Base-by-base conservation (phyloP, 2,113 vertebrate species). In the Mus spicilegus region DNA sequence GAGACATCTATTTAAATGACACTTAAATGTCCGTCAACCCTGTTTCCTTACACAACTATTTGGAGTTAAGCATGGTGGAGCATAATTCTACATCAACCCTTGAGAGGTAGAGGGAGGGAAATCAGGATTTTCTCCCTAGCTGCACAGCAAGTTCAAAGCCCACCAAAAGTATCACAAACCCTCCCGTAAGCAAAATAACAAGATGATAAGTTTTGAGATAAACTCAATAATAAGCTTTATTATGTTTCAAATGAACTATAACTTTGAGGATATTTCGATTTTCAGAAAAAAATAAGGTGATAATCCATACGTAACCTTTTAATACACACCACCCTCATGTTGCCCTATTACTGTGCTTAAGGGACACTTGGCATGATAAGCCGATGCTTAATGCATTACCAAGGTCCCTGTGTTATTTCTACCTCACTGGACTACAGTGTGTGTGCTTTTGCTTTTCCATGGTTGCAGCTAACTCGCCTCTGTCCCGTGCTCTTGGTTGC, bases 261-360 rank as follows among this genome's bases (percentile, higher is more conserved):
- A 3, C 36, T 80, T 88, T 56, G 42, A 39, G 17, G 56, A 36
- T 7, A 36, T 7, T 22, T 95, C 93, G 13, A 36, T 54, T 90
- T 63, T 28, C 3, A 86, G 51, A 72, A 49, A 93, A 93, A 91
- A 26, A 28, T 61, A 78, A 70, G 13, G 42, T 5, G 3, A 33
- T 1, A 4, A 0, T 42, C 19, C 0, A 24, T 20, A n/a, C 0
- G 19, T 26, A n/a, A 12, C 39, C 1, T 54, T 65, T 81, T 75
- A 4, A 20, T 39, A 20, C 11, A 10, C 0, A 2, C 33, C 17
- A 69, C 3, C 33, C 0, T 8, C 16, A 9, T 0, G 5, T 76
- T 58, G 8, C 7, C 82, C 17, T 70, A 12, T 72, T 85, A 72
- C 5, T 49, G 65, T 36, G 20, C 20, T n/a, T 63, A 26, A 22